A percentile compares a stretch with the other conserved stretches of the same genome.
phyloP scores from a whole-genome alignment of 92 coral and sea anemone genomes.

The Porites lobata region DNA sequence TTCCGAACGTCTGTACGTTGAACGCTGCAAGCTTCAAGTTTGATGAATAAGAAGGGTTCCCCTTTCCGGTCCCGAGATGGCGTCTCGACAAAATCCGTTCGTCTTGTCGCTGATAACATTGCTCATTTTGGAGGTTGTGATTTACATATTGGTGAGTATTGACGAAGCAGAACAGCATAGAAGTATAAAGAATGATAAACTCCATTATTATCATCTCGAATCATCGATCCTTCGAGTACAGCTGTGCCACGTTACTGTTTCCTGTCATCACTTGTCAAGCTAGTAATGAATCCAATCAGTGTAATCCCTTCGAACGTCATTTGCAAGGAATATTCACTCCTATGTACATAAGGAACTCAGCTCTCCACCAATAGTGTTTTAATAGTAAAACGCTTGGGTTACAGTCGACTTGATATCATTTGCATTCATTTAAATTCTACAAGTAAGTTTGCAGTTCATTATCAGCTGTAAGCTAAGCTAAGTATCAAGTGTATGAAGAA shows the following conservation, averaged over 20 bases:
- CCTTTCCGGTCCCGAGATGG: background rate
- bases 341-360: no score
- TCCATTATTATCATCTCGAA: background rate
- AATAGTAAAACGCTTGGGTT: background rate
- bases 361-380: background rate
- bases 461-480: no score
- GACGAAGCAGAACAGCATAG: background rate
- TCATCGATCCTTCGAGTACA: no score
- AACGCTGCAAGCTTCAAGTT: constrained; percentile 89
- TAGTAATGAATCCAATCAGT: no score
- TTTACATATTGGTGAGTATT: background rate
- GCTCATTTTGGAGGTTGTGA: background rate
- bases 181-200: background rate
- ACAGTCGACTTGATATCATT: no score
- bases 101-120: background rate
- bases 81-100: background rate
- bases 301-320: no score
- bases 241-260: no score
- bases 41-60: background rate
- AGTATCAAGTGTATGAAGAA: no score
- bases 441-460: no score
- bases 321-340: no score
- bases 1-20: constrained; percentile 83
- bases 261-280: no score
- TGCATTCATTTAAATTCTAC: no score